These are phyloP conservation scores for Agrochola litura DNA, from an alignment of 2,888 invertebrate genomes.

Conservation along the genomic window DNA sequence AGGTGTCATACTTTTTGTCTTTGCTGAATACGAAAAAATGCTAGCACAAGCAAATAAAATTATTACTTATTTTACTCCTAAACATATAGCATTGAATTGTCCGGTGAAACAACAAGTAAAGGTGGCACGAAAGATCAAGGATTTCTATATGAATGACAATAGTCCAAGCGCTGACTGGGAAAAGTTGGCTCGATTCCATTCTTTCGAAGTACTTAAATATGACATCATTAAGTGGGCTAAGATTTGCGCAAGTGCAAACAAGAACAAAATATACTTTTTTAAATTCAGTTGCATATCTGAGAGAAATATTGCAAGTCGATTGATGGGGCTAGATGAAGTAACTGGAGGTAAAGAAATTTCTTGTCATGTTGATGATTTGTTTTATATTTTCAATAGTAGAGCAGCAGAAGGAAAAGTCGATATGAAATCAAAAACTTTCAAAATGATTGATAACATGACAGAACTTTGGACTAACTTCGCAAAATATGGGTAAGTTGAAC, in stretches of 20 bases:
- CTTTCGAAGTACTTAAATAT: constrained; percentile 63
- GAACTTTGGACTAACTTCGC: constrained; percentile 76
- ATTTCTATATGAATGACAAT: constrained; percentile 66
- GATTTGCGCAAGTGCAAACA: constrained; percentile 48
- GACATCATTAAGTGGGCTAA: constrained; percentile 67
- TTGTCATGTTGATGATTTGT: constrained; percentile 71
- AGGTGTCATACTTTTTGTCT: constrained; percentile 79
- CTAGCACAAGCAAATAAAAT: constrained; percentile 63
- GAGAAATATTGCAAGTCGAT: constrained; percentile 67
- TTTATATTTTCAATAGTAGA: constrained; percentile 70
- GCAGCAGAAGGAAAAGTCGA: constrained; percentile 54
- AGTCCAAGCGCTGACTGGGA: constrained; percentile 58
- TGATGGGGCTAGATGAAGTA: constrained; percentile 44
- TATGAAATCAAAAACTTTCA: constrained; percentile 62
- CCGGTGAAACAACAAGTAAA: constrained; percentile 64
- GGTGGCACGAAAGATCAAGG: constrained; percentile 65
- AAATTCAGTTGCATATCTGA: constrained; percentile 73
- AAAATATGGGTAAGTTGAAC: constrained; percentile 71
- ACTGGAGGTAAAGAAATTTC: constrained; percentile 57
- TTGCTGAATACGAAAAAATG: constrained; percentile 44
- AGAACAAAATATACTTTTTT: constrained; percentile 71
- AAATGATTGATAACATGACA: constrained; percentile 69
- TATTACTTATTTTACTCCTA: constrained; percentile 66
- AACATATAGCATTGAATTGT: constrained; percentile 49
- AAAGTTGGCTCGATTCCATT: constrained; percentile 61